A percentile compares a stretch with the other conserved stretches of the same genome.
These are phyloP conservation scores for Ecdyonurus torrentis DNA, from an alignment of 2,888 invertebrate species.

Conservation along the genomic window DNA sequence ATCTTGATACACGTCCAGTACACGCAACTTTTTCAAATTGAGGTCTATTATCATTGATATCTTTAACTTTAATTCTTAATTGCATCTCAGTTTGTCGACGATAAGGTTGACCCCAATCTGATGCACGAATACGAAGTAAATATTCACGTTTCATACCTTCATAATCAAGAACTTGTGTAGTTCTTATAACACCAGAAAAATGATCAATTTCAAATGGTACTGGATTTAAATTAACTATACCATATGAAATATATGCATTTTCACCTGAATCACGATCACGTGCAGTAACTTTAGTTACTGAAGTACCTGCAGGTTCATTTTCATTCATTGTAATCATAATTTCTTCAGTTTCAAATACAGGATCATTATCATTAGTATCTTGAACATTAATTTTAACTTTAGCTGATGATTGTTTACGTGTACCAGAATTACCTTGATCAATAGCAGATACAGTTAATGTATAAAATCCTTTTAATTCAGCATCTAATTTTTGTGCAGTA, in stretches of 20 bases:
- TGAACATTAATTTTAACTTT: constrained; percentile 77
- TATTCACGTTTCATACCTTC: constrained; percentile 80
- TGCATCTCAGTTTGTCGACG: constrained; percentile 81
- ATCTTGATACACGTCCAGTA: constrained; percentile 60
- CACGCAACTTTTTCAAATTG: constrained; percentile 79
- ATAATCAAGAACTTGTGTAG: constrained; percentile 69
- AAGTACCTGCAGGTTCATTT: constrained; percentile 71
- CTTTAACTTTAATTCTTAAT: constrained; percentile 58
- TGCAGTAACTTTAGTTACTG: constrained; percentile 69
- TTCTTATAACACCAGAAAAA: constrained; percentile 77
- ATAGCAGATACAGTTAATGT: constrained; percentile 78
- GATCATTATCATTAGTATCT: constrained; percentile 91
- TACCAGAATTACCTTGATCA: constrained; percentile 70
- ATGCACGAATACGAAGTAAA: constrained; percentile 66
- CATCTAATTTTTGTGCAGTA: constrained; percentile 65
- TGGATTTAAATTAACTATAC: constrained; percentile 74
- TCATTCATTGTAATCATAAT: constrained; percentile 63
- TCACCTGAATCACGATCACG: constrained; percentile 83
- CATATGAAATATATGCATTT: constrained; percentile 89
- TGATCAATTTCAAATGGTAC: constrained; percentile 94
- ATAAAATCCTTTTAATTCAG: constrained; percentile 68
- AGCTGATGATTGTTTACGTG: constrained; percentile 72
- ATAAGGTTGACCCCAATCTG: constrained; percentile 91
- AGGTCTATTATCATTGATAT: constrained; percentile 87
- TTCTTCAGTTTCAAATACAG: constrained; percentile 58